These are phyloP conservation scores for Oscheius sp. DNA, from an alignment of 2,888 invertebrate genomes.

Conservation along the genomic window DNA sequence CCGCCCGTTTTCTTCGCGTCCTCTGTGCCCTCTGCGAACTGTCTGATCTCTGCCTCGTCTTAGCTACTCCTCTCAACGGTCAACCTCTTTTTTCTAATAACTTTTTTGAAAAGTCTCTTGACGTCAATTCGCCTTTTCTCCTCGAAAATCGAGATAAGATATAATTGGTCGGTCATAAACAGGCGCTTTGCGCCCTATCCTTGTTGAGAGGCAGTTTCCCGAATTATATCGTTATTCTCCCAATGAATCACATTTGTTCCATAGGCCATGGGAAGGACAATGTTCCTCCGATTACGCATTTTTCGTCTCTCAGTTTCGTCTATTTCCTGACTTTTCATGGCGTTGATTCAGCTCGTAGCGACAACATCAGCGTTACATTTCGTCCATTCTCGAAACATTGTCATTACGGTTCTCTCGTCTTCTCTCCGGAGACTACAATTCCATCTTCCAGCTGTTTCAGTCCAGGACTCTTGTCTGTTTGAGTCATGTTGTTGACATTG, in stretches of 20 bases:
- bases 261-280: too few species aligned
- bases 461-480: constrained; percentile 1
- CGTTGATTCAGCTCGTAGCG: too few species aligned
- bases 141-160: too few species aligned
- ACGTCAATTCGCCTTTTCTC: too few species aligned
- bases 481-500: constrained; percentile 11
- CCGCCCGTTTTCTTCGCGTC: constrained; percentile 8
- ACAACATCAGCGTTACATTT: too few species aligned
- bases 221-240: background rate
- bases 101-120: too few species aligned
- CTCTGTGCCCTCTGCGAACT: constrained; percentile 16
- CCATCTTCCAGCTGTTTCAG: background rate
- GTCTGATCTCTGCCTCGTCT: constrained; percentile 14
- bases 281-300: too few species aligned
- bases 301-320: background rate
- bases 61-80: background rate
- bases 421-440: background rate
- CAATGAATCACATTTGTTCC: background rate
- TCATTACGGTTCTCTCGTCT: background rate
- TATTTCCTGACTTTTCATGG: too few species aligned
- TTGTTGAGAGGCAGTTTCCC: background rate
- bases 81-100: background rate
- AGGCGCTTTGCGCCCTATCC: background rate
- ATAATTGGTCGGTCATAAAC: background rate
- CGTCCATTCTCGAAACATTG: constrained; percentile 17